phyloP scores from a whole-genome alignment of 2,888 invertebrate species.

The Phaonia tiefii region DNA sequence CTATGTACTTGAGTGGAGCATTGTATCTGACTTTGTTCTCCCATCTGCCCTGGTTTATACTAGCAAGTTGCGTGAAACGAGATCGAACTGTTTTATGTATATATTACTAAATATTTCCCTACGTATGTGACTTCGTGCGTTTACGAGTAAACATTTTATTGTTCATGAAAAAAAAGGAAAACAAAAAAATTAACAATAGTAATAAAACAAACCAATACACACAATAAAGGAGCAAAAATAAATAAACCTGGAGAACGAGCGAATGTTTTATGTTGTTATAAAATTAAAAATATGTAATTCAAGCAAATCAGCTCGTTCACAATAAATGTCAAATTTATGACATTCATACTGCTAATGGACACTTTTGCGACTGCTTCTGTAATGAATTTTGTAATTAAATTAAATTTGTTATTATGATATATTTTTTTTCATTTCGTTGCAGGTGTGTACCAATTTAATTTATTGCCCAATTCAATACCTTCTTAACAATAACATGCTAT shows the following conservation, averaged over 20 bases:
- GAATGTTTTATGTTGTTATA: constrained; percentile 10
- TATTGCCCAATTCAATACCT: constrained; percentile 5
- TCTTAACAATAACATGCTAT: too few species aligned
- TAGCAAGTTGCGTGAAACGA: too few species aligned
- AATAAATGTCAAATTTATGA: constrained; percentile 26
- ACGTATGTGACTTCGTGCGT: not conserved
- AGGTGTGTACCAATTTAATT: constrained; percentile 19
- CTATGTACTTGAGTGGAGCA: too few species aligned
- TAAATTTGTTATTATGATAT: not conserved
- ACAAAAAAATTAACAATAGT: not conserved
- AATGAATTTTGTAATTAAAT: not conserved
- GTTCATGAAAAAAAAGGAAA: constrained; percentile 27
- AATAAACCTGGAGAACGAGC: not conserved
- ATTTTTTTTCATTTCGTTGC: constrained; percentile 17
- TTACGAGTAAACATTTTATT: constrained; percentile 19
- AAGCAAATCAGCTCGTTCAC: constrained; percentile 18
- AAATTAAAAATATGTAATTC: constrained; percentile 22
- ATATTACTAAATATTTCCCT: too few species aligned
- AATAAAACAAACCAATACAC: constrained; percentile 9
- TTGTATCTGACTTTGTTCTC: too few species aligned
- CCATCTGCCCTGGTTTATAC: too few species aligned
- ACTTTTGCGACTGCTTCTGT: not conserved
- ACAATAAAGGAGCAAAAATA: not conserved
- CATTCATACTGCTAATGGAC: constrained; percentile 17
- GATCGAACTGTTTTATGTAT: too few species aligned